Conservation (phyloP, 2,113 vertebrate genomes). For the Chaenogobius annularis region DNA sequence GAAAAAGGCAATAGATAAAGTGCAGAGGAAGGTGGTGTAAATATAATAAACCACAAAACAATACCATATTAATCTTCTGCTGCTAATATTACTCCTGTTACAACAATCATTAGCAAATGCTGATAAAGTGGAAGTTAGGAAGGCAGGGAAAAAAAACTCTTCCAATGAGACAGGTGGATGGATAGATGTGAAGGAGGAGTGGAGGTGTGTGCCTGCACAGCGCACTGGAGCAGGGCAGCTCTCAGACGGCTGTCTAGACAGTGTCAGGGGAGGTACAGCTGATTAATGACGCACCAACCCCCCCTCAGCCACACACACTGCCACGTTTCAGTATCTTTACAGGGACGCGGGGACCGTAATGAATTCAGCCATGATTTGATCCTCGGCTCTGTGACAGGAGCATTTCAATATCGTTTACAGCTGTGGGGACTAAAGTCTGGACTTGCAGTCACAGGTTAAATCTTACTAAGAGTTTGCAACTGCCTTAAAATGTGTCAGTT, state of each 20-base stretch:
- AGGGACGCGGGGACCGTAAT: constrained; percentile 1
- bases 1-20: constrained; percentile 37
- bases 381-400: not conserved
- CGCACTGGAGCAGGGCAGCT: constrained; percentile 68
- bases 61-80: not conserved
- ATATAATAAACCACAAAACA: not conserved
- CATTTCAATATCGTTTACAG: constrained; percentile 3
- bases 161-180: constrained; percentile 25
- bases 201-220: constrained; percentile 53
- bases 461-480: not conserved
- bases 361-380: constrained; percentile 6
- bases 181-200: constrained; percentile 8
- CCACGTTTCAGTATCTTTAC: constrained; percentile 1
- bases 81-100: not conserved
- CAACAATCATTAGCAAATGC: not conserved
- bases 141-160: constrained; percentile 3
- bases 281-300: constrained; percentile 72
- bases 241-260: constrained; percentile 76
- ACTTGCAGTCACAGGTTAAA: not conserved
- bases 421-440: not conserved
- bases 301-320: constrained; percentile 11
- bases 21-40: constrained; percentile 26
- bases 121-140: constrained; percentile 29
- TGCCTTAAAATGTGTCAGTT: not conserved
- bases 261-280: constrained; percentile 75